phyloP scores from a whole-genome alignment of 2,888 invertebrate genomes.

The Venusia cambrica region DNA sequence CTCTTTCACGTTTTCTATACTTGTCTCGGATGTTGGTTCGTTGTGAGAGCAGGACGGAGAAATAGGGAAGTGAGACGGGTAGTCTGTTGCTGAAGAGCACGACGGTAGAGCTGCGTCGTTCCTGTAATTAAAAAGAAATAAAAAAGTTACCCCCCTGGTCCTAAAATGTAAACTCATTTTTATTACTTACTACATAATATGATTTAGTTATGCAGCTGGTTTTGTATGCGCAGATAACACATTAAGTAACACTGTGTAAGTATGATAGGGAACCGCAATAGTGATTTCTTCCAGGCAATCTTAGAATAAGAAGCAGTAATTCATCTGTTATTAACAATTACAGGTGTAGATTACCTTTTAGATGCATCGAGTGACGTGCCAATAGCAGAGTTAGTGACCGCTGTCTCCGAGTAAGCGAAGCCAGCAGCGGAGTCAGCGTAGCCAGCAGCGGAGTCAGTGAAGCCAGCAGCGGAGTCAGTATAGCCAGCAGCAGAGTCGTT shows the following conservation, averaged over 20 bases:
- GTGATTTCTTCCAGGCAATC: not conserved
- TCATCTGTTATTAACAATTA: not conserved
- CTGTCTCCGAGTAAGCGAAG: not conserved
- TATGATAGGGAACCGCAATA: too few relatives aligned
- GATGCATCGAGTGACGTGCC: conserved; percentile 4
- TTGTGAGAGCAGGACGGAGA: conserved; percentile 19
- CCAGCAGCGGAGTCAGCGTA: not conserved
- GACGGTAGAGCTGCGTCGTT: conserved; percentile 37
- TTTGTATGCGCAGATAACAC: too few relatives aligned
- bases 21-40: conserved; percentile 1
- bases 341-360: conserved; percentile 2
- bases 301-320: not conserved
- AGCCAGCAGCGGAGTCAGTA: not conserved
- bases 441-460: not conserved
- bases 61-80: conserved; percentile 22
- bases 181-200: not conserved
- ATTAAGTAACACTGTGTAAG: too few relatives aligned
- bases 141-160: too few relatives aligned
- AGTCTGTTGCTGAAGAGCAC: conserved; percentile 37
- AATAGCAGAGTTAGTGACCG: conserved; percentile 4
- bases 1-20: not conserved
- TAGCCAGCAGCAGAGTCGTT: not conserved
- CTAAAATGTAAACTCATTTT: not conserved
- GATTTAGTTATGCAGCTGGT: not conserved
- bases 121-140: conserved; percentile 15